Conservation (phyloP, 2,113 vertebrate genomes). For the Bubalus kerabau region DNA sequence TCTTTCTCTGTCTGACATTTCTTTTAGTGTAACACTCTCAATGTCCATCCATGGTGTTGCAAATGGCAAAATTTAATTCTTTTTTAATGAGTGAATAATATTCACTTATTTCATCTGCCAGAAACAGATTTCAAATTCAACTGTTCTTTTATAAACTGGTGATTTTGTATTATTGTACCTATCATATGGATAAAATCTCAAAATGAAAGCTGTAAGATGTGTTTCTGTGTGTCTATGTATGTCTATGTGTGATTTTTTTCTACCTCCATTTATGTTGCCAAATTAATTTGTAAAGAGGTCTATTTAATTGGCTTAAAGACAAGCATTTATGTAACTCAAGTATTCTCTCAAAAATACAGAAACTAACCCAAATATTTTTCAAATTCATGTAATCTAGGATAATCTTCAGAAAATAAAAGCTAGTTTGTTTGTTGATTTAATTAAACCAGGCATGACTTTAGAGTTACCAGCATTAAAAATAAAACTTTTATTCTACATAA, state of each 20-base stretch:
- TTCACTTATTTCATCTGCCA: not conserved
- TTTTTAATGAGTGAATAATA: not conserved
- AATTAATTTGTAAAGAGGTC: not conserved
- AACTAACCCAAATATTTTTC: not conserved
- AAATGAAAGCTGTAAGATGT: not conserved
- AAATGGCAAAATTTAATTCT: not conserved
- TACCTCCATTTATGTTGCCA: not conserved
- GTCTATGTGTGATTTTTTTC: not conserved
- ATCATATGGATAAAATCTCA: not conserved
- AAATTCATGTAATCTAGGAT: not conserved
- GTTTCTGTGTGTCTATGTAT: not conserved
- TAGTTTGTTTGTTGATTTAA: not conserved
- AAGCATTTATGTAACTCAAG: not conserved
- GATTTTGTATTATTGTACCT: not conserved
- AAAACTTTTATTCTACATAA: not conserved
- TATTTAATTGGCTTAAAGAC: not conserved
- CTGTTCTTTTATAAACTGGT: not conserved
- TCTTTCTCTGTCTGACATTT: not conserved
- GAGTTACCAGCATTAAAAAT: not conserved
- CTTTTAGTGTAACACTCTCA: not conserved
- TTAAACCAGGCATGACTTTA: not conserved
- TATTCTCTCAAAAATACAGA: not conserved
- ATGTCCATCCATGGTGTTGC: not conserved
- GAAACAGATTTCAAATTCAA: not conserved
- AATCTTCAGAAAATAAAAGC: not conserved